Evolutionary conservation across 1,140 invertebrate genomes (phyloP).

Genomic region (Homalodisca vitripennis): DNA sequence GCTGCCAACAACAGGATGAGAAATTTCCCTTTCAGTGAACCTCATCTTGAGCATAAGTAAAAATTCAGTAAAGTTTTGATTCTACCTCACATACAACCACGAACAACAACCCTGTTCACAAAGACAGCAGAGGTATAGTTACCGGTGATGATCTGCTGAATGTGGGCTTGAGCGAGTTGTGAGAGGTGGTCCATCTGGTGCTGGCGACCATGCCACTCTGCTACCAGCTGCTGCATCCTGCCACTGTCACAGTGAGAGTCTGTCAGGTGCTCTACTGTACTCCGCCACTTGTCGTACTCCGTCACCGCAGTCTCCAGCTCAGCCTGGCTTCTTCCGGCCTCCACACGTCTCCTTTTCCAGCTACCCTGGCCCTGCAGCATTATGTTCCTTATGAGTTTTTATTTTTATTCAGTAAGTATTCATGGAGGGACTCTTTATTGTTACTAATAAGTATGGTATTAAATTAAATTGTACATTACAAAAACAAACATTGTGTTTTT

Average conservation of each 20-base stretch:
- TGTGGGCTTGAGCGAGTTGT: constrained; percentile 48
- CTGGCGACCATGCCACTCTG: constrained; percentile 50
- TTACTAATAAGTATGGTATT: no score
- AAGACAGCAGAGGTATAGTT: neutral
- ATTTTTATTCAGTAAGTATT: no score
- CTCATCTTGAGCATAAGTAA: no score
- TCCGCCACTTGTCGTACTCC: constrained; percentile 57
- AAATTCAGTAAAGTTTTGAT: no score
- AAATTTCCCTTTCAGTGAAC: no score
- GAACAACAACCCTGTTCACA: no score
- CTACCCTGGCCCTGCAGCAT: constrained; percentile 30
- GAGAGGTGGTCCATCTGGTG: constrained; percentile 49
- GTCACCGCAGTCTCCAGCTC: constrained; percentile 57
- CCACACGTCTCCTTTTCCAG: constrained; percentile 29
- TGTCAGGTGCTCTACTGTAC: constrained; percentile 51
- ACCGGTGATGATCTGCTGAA: constrained; percentile 48
- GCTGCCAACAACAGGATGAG: no score
- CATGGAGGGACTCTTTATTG: no score
- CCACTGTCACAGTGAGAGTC: constrained; percentile 48
- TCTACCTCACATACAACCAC: no score
- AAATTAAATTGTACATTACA: no score
- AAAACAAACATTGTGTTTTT: no score
- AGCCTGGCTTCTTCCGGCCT: constrained; percentile 41
- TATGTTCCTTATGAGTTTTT: no score
- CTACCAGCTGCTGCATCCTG: constrained; percentile 58